Conservation (phyloP, 2,113 vertebrate genomes). For the Neodon shergylaensis region DNA sequence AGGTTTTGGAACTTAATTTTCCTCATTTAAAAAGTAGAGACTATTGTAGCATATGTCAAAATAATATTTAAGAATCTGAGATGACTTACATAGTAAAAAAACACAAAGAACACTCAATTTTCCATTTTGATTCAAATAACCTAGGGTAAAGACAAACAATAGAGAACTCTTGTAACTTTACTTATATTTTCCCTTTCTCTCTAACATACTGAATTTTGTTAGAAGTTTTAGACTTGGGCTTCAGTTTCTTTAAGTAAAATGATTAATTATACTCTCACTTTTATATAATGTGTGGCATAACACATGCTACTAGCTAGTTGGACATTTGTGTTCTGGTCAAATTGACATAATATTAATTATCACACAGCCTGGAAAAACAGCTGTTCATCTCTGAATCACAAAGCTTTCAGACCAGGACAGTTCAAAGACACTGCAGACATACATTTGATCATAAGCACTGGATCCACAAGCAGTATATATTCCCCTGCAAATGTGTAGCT, state of each 20-base stretch:
- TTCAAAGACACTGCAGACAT: background rate
- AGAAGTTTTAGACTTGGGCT: background rate
- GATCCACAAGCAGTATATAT: background rate
- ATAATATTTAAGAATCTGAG: background rate
- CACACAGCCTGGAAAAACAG: background rate
- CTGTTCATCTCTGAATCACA: background rate
- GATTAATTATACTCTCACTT: background rate
- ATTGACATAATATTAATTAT: background rate
- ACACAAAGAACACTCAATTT: background rate
- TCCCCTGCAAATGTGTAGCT: background rate
- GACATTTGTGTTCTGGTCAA: background rate
- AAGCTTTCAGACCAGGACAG: background rate
- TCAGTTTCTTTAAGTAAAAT: background rate
- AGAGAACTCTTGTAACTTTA: background rate
- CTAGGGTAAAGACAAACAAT: background rate
- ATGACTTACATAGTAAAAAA: background rate
- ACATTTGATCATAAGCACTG: background rate
- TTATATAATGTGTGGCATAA: background rate
- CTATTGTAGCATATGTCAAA: conserved; percentile 17
- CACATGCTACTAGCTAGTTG: background rate
- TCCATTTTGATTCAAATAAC: background rate
- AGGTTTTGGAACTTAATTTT: background rate
- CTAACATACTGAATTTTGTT: background rate
- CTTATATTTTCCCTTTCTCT: background rate
- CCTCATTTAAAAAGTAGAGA: conserved; percentile 41